Base-by-base conservation (phyloP, 2,113 vertebrate genomes). In the Oncorhynchus kisutch region DNA sequence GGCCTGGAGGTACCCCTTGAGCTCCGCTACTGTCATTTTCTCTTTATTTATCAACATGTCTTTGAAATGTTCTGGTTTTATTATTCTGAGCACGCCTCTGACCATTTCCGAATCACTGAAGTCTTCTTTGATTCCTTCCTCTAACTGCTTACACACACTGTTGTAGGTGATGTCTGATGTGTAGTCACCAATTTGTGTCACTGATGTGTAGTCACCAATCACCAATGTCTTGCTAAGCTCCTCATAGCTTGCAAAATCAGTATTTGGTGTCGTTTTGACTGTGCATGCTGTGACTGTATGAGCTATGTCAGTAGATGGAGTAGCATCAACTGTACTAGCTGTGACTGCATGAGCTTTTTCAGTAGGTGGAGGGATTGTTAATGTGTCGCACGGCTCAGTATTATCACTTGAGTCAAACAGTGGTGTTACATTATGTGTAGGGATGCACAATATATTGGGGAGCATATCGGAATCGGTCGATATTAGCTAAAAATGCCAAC, bases 1-100 rank as follows among this genome's bases (percentile, higher is more conserved):
- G 1, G 82, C 78, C 65, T 70, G 67, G 20, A 86, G 77, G 25
- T 86, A 82, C 65, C 80, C 71, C 62, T 84, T 82, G 11, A 82
- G 74, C 71, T 86, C 83, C 48, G 6, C 5, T 16, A 87, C 7
- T 4, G 83, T 74, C 2, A 83, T 65, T 27, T 79, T 69, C 67
- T 79, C 79, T 48, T 83, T 83, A 14, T 65, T 54, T 0, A 59
- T 34, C 0, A 86, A 78, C 74, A 82, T 84, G 2, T 82, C 75
- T 13, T 67, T 78, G 4, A 86, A 84, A 6, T 48, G 27, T 0
- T 74, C 79, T 4, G 77, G 72, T 34, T 78, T 82, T 1, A 84
- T 27, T 8, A 73, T 71, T 9, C 65, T 78, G 18, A 85, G 5
- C 5, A 80, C 75, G 13, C 75, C 75, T 4, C 72, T 14, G 18